Conservation (phyloP, 2,888 invertebrate species). For the Pyrrhia umbra region DNA sequence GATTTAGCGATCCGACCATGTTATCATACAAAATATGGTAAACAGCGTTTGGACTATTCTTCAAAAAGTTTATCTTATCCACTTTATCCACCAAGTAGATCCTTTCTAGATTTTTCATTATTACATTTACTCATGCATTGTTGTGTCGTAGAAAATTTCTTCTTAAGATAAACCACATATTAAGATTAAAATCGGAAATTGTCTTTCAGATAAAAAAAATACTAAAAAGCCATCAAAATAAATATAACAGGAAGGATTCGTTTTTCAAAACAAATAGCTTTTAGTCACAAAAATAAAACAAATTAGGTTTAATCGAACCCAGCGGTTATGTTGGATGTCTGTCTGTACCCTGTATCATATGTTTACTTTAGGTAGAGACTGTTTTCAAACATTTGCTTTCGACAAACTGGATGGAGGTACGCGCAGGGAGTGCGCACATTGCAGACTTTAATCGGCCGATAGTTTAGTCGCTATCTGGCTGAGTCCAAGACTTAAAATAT, state of each 20-base stretch:
- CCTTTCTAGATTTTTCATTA: too few relatives aligned
- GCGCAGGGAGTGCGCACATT: constrained; percentile 56
- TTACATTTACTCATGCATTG: too few relatives aligned
- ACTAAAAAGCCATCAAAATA: constrained; percentile 36
- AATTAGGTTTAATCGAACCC: constrained; percentile 23
- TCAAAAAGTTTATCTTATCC: too few relatives aligned
- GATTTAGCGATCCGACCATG: constrained; percentile 10
- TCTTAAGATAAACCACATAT: neutral
- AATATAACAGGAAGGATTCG: constrained; percentile 39
- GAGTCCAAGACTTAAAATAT: constrained; percentile 43
- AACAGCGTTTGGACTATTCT: too few relatives aligned
- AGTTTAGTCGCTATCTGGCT: constrained; percentile 38
- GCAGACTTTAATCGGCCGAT: constrained; percentile 48
- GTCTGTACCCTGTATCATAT: neutral
- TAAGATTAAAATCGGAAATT: neutral
- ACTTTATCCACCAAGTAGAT: too few relatives aligned
- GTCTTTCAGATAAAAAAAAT: constrained; percentile 26
- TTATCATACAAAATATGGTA: neutral
- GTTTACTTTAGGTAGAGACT: constrained; percentile 5
- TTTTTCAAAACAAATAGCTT: constrained; percentile 32
- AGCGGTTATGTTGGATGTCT: constrained; percentile 7
- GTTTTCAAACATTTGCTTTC: constrained; percentile 13
- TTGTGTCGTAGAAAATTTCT: neutral
- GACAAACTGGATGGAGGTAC: constrained; percentile 41
- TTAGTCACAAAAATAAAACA: constrained; percentile 40